Conservation (phyloP, 2,888 invertebrate genomes). For the Hydropsyche betteni region DNA sequence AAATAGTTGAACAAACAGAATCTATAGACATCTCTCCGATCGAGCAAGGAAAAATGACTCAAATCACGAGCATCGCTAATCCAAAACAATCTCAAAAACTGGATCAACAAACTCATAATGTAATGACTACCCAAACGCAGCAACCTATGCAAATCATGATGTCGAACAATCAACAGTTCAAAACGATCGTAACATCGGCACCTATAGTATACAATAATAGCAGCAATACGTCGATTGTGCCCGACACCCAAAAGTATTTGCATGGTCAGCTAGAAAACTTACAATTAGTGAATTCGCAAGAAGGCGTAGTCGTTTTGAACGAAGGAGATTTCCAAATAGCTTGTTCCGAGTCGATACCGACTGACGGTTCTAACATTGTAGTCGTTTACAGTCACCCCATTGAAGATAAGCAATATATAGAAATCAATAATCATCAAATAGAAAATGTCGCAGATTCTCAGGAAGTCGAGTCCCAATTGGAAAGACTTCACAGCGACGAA, state of each 20-base stretch:
- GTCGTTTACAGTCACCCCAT: conserved; percentile 72
- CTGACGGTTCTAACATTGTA: conserved; percentile 70
- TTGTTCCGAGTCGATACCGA: conserved; percentile 60
- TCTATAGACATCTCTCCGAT: conserved; percentile 38
- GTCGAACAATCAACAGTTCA: conserved; percentile 65
- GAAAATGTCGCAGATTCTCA: conserved; percentile 41
- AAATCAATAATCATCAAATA: conserved; percentile 48
- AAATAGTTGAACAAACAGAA: conserved; percentile 33
- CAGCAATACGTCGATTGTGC: neutral
- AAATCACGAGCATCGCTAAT: conserved; percentile 35
- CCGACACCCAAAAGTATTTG: neutral
- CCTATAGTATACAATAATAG: conserved; percentile 53
- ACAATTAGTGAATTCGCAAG: conserved; percentile 64
- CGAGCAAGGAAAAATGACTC: conserved; percentile 30
- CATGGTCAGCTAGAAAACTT: conserved; percentile 54
- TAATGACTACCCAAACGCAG: conserved; percentile 54
- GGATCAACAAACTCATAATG: conserved; percentile 26
- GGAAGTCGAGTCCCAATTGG: conserved; percentile 51
- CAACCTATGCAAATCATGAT: conserved; percentile 65
- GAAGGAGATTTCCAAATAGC: conserved; percentile 69
- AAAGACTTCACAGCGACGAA: conserved; percentile 48
- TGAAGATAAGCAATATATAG: conserved; percentile 66
- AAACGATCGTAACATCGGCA: conserved; percentile 62
- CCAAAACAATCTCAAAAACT: conserved; percentile 35
- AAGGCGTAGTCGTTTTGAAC: conserved; percentile 72